Percentiles rank a stretch among this genome's conserved stretches.
These are phyloP conservation scores for Aurelia sp. DNA, from an alignment of 30 jellyfish, hydroid and myxozoan genomes.

Conservation along the genomic window DNA sequence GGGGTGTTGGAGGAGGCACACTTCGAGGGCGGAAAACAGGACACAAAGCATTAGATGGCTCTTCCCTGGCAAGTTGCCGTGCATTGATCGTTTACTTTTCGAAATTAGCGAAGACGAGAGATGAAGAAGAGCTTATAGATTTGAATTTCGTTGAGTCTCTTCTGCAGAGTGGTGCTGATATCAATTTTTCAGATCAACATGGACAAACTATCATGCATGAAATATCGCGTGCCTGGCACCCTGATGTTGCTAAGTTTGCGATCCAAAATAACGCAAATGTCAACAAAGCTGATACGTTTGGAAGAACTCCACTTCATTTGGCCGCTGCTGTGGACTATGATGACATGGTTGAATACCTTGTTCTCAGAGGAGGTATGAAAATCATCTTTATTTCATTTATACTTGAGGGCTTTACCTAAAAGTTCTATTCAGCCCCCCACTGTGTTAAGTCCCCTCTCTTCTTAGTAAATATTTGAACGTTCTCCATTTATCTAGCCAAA, in stretches of 20 bases:
- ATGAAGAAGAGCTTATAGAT: constrained; percentile 96
- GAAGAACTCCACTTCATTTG: constrained; percentile 94
- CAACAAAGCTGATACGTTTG: constrained; percentile 90
- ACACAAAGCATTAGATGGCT: constrained; percentile 67
- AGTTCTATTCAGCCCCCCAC: no score
- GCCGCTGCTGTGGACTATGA: constrained; percentile 99
- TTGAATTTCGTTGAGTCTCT: constrained; percentile 94
- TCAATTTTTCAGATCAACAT: constrained; percentile 89
- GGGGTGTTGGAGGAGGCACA: constrained; percentile 58
- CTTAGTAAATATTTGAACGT: no score
- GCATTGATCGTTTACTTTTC: constrained; percentile 97
- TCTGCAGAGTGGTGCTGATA: constrained; percentile 97
- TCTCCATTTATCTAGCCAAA: no score
- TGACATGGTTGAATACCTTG: constrained; percentile 96
- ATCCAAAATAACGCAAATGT: constrained; percentile 96
- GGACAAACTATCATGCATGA: constrained; percentile 99
- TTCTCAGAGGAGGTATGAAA: constrained; percentile 91
- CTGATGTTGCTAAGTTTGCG: constrained; percentile 98
- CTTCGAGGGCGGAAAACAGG: constrained; percentile 56
- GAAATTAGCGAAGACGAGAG: constrained; percentile 91
- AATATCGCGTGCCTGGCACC: constrained; percentile 99
- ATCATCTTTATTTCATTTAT: no score
- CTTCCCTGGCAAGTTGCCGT: constrained; percentile 98
- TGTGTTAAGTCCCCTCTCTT: no score
- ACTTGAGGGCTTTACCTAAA: no score